Percentiles rank a stretch among this genome's conserved stretches.
Conservation (phyloP, 2,113 vertebrate genomes). For the Oreochromis spilurus region DNA sequence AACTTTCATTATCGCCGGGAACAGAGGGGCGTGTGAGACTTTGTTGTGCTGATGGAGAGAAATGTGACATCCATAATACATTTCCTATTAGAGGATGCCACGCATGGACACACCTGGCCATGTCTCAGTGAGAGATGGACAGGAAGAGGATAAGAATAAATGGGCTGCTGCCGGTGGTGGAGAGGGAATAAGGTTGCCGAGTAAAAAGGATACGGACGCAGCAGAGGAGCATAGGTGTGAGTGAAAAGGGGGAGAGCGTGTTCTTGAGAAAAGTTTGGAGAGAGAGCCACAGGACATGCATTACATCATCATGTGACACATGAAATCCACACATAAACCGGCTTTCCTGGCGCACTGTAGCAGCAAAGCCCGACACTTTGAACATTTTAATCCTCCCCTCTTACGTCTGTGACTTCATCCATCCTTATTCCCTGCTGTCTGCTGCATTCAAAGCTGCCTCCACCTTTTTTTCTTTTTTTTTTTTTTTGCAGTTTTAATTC, state of each 20-base stretch:
- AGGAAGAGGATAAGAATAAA: conserved; percentile 59
- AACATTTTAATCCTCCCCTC: conserved; percentile 58
- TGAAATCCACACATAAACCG: conserved; percentile 48
- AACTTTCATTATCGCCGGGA: conserved; percentile 65
- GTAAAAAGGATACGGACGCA: conserved; percentile 10
- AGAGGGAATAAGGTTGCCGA: not conserved
- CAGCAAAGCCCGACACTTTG: conserved; percentile 50
- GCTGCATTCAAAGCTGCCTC: conserved; percentile 14
- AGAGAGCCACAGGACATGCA: not conserved
- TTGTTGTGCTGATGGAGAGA: conserved; percentile 69
- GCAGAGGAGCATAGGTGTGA: not conserved
- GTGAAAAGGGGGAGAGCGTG: not conserved
- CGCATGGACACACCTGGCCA: conserved; percentile 63
- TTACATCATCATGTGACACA: conserved; percentile 19
- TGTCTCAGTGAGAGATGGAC: conserved; percentile 61
- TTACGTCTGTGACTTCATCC: conserved; percentile 43
- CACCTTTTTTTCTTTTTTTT: fast-evolving
- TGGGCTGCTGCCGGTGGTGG: conserved; percentile 5
- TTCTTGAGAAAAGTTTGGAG: conserved; percentile 14
- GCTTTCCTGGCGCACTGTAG: conserved; percentile 43
- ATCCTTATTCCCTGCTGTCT: conserved; percentile 32
- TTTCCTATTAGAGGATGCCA: conserved; percentile 64
- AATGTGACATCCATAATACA: conserved; percentile 74
- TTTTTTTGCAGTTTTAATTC: conserved; percentile 15
- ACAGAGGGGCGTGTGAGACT: conserved; percentile 54